phyloP scores from a whole-genome alignment of 2,888 invertebrate species.

The Euzophera pinguis region DNA sequence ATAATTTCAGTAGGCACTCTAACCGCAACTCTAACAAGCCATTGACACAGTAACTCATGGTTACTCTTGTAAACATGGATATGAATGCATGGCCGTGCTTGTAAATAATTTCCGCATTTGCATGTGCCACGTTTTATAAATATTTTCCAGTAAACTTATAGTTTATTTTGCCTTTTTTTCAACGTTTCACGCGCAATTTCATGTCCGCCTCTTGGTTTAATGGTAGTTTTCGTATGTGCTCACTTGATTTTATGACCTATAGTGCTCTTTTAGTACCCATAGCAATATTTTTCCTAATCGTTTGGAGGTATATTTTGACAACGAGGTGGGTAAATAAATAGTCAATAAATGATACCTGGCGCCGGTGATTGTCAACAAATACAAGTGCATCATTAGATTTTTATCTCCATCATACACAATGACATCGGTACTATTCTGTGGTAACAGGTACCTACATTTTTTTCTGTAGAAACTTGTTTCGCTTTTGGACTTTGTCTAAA shows the following conservation, averaged over 20 bases:
- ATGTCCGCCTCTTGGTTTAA: constrained; percentile 16
- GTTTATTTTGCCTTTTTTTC: constrained; percentile 26
- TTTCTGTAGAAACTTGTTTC: too few species aligned
- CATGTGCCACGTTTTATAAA: constrained; percentile 18
- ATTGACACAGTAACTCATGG: neutral
- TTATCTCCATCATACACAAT: too few species aligned
- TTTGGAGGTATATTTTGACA: neutral
- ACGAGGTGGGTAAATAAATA: too few species aligned
- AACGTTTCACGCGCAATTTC: constrained; percentile 18
- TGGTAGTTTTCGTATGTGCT: constrained; percentile 8
- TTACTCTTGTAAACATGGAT: neutral
- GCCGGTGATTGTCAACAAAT: too few species aligned
- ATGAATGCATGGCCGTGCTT: neutral
- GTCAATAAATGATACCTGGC: too few species aligned
- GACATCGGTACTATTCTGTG: too few species aligned
- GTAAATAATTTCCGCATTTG: constrained; percentile 10
- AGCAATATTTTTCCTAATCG: neutral
- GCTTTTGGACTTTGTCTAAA: too few species aligned
- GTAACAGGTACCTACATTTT: too few species aligned
- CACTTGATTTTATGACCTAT: constrained; percentile 7
- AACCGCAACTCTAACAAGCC: neutral
- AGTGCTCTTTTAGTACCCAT: neutral
- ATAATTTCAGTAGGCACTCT: too few species aligned
- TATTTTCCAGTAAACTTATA: constrained; percentile 18
- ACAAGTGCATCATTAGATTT: too few species aligned